phyloP scores from a whole-genome alignment of 2,797 vertebrate genomes.

The Cirrhinus molitorella region DNA sequence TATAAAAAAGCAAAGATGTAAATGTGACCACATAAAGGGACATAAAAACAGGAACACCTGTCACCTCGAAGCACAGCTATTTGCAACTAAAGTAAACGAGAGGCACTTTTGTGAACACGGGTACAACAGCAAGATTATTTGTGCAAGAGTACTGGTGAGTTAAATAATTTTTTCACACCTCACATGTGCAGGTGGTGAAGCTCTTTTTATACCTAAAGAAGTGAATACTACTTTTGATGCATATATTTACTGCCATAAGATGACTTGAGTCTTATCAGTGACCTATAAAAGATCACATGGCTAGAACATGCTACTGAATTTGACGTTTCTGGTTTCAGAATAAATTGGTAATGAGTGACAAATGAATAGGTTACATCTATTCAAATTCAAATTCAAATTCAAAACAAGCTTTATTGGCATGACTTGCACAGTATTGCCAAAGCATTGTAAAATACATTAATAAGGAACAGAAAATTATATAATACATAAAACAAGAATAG shows the following conservation, averaged over 20 bases:
- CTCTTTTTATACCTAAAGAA: background rate
- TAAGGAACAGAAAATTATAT: too few relatives aligned
- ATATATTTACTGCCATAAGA: background rate
- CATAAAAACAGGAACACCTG: background rate
- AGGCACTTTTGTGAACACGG: background rate
- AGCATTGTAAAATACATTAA: too few relatives aligned
- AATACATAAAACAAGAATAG: too few relatives aligned
- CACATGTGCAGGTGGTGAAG: background rate
- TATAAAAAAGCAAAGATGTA: constrained; percentile 24
- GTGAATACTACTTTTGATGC: too few relatives aligned
- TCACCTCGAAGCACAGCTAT: background rate
- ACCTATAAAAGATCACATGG: background rate
- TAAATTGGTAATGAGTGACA: background rate
- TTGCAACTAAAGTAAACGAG: constrained; percentile 7
- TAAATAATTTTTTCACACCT: constrained; percentile 37
- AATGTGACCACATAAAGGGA: background rate
- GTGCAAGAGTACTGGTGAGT: constrained; percentile 25
- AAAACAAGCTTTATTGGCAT: too few relatives aligned
- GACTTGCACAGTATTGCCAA: too few relatives aligned
- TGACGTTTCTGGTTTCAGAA: background rate
- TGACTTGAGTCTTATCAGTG: background rate
- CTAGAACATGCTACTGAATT: background rate
- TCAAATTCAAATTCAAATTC: too few relatives aligned
- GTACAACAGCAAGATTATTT: background rate
- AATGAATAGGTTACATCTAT: background rate